Evolutionary conservation across 2,113 vertebrate genomes (phyloP), one percentile per base, ranked within the genome.

Genomic region (Anas platyrhynchos): DNA sequence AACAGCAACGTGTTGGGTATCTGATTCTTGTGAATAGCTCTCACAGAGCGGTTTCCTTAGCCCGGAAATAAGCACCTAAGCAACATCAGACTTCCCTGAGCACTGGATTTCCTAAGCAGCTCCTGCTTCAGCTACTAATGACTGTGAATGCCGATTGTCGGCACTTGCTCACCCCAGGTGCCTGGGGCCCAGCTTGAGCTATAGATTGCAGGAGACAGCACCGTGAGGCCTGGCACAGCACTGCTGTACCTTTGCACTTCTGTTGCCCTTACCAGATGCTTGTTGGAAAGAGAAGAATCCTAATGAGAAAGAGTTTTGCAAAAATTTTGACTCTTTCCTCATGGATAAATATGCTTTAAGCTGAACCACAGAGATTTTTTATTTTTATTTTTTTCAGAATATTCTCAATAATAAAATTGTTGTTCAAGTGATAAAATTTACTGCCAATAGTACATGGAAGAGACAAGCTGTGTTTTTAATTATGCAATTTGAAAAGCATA

Each of bases 401-500:
- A 65, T 69, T 91, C 46, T 43, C 43, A 91, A 31, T 46, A 92
- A 89, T 79, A 52, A 92, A 77, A 44, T 50, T 6, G 14, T 85
- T 74, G 32, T 31, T 85, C 11, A 91, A 89, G 69, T 46, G 63
- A 83, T 65, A 54, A 75, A 77, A 93, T 41, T 77, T 67, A 32
- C 36, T 78, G 66, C 86, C 89, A 93, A 59, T 26, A 74, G 75
- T 54, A 59, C 44, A 11, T 12, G 43, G 32, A 80, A 94, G 86
- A 91, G 91, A 80, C 87, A 94, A 89, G 46, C 84, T 74, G 76
- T 81, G 76, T 63, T 93, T 88, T 75, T 80, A 96, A 94, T 63
- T 81, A 93, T 63, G 79, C 71, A 50, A 22, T 61, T 84, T 97
- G 85, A 86, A 91, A 96, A 88, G 91, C 63, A 16, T 63, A 44